Evolutionary conservation across 1,140 invertebrate species (phyloP), one percentile per base, ranked within the genome.

Genomic region (Acromyrmex echinatior): DNA sequence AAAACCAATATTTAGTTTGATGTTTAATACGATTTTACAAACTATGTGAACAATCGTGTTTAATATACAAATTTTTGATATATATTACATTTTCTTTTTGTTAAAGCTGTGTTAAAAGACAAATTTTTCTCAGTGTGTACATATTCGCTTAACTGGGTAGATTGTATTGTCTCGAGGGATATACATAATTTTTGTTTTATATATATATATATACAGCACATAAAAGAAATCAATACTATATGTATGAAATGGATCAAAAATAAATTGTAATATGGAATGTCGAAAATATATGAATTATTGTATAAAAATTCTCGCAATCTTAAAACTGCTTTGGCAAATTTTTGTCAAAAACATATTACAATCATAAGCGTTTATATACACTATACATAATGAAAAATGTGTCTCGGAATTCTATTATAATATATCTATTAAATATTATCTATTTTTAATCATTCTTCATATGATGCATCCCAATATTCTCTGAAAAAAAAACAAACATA

Each of bases 391-490:
- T 85, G 58, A 73, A 66, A 63, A 82, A 81, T 63, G 56, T 49
- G 14, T 71, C 56, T 87, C n/a, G 18, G 5, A 77, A 14, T 66
- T 66, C 58, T 79, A 16, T 39, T 66, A 60, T 73, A 28, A 86
- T 86, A 62, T 35, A 49, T 65, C 58, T 65, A 25, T 76, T 70
- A 45, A 70, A 70, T 70, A 70, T 14, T 16, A 85, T 53, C 65
- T 87, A 45, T 49, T 84, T 31, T 92, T 93, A 95, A 80, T 95
- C 95, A 88, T 95, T 95, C 79, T 95, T 95, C 88, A 95, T 95
- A 66, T 95, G 95, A 84, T 91, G 94, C 28, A 77, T 80, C 28
- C 77, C 87, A 81, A 91, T 25, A 39, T 93, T 76, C 25, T 94
- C 94, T 91, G 87, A 92, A 93, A 86, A 88, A 84, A 63, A 92